These are phyloP conservation scores for Acanthopagrus latus DNA, from an alignment of 2,797 vertebrate genomes.

Conservation along the genomic window DNA sequence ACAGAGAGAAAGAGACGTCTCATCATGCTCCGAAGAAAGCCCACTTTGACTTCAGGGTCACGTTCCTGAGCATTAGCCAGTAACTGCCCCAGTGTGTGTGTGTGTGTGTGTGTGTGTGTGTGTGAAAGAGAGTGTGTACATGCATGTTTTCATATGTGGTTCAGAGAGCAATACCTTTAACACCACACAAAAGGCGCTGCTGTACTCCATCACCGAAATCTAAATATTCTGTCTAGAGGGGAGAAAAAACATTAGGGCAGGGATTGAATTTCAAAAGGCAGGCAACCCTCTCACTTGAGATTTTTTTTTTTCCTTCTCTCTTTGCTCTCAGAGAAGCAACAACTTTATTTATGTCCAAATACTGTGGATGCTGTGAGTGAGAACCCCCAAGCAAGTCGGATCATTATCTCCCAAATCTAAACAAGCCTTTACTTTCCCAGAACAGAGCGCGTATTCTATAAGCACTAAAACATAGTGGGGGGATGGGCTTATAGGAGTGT, in stretches of 20 bases:
- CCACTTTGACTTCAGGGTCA: constrained; percentile 75
- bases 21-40: constrained; percentile 62
- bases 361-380: constrained; percentile 56
- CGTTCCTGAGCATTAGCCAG: constrained; percentile 67
- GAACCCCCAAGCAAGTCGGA: constrained; percentile 70
- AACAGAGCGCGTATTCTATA: constrained; percentile 82
- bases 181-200: constrained; percentile 66
- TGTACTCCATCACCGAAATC: constrained; percentile 73
- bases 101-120: neutral
- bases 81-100: constrained; percentile 45
- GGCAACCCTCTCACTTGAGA: constrained; percentile 11
- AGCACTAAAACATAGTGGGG: constrained; percentile 71
- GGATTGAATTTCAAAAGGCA: constrained; percentile 79
- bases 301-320: neutral
- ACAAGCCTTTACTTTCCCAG: constrained; percentile 83
- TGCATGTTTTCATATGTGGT: constrained; percentile 61
- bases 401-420: constrained; percentile 85
- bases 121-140: constrained; percentile 17
- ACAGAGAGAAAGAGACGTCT: constrained; percentile 44
- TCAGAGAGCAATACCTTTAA: constrained; percentile 57
- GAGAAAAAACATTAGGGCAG: constrained; percentile 56
- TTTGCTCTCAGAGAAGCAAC: constrained; percentile 62
- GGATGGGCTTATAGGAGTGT: constrained; percentile 45
- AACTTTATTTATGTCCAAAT: constrained; percentile 78
- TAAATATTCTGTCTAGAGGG: constrained; percentile 68